Evolutionary conservation across 2,113 vertebrate species (phyloP).

Genomic region (Nannobrachium achirus): DNA sequence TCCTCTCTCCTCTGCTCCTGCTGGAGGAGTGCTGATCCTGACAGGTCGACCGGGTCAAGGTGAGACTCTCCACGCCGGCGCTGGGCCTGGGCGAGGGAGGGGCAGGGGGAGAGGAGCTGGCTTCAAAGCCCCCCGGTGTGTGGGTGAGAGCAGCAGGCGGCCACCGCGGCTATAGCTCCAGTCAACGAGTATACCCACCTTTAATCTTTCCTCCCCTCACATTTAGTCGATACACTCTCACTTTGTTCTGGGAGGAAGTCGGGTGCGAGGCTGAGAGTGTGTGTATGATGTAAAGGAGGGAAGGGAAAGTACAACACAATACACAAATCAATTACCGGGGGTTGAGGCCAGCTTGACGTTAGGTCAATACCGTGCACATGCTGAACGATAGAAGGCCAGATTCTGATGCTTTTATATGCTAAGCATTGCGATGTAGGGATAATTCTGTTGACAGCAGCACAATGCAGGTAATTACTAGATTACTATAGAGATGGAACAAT

Average conservation of each 20-base stretch:
- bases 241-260: constrained; percentile 70
- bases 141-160: constrained; percentile 68
- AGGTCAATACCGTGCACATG: constrained; percentile 53
- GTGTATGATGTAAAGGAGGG: constrained; percentile 48
- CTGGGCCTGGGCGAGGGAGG: constrained; percentile 49
- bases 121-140: constrained; percentile 69
- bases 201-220: constrained; percentile 75
- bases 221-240: constrained; percentile 70
- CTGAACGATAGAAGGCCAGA: constrained; percentile 40
- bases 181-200: constrained; percentile 69
- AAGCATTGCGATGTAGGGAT: constrained; percentile 30
- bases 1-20: constrained; percentile 45
- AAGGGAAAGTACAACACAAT: constrained; percentile 49
- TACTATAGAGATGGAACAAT: not conserved
- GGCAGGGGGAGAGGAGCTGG: constrained; percentile 16
- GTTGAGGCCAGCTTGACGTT: constrained; percentile 36
- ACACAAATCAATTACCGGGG: constrained; percentile 50
- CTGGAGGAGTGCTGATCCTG: constrained; percentile 61
- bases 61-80: constrained; percentile 58
- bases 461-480: constrained; percentile 19
- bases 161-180: constrained; percentile 57
- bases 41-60: constrained; percentile 77
- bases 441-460: constrained; percentile 40
- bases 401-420: constrained; percentile 50
- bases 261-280: constrained; percentile 51